phyloP scores from a whole-genome alignment of 2,888 invertebrate genomes.

The Drosophila recens region DNA sequence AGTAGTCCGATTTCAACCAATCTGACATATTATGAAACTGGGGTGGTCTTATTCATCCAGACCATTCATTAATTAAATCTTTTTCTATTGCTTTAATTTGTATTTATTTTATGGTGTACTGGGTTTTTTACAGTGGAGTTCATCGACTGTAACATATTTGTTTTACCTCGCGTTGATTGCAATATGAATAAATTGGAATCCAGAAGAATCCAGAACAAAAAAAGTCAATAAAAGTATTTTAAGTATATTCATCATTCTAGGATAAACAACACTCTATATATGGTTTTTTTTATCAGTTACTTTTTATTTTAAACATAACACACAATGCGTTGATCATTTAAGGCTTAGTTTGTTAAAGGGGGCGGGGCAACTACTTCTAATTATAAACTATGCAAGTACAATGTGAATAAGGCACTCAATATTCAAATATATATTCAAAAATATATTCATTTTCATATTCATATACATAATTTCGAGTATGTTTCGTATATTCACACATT shows the following conservation, averaged over 20 bases:
- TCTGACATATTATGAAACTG: too few species aligned
- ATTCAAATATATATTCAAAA: conserved; percentile 13
- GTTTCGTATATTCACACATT: conserved; percentile 20
- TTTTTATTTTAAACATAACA: conserved; percentile 54
- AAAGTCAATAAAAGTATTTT: too few species aligned
- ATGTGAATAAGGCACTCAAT: conserved; percentile 55
- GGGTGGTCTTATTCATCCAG: too few species aligned
- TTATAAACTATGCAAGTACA: conserved; percentile 63
- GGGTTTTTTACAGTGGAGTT: too few species aligned
- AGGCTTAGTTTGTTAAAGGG: conserved; percentile 56
- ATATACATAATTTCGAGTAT: conserved; percentile 9
- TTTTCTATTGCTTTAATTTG: too few species aligned
- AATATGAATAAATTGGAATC: too few species aligned
- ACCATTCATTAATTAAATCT: too few species aligned
- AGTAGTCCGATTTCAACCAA: too few species aligned
- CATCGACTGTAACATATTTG: too few species aligned
- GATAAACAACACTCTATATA: conserved; percentile 39
- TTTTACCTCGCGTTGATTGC: too few species aligned
- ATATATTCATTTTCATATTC: conserved; percentile 11
- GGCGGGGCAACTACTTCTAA: conserved; percentile 48
- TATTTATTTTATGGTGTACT: too few species aligned
- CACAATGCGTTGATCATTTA: conserved; percentile 61
- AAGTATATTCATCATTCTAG: background rate
- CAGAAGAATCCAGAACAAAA: too few species aligned
- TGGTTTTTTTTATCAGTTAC: conserved; percentile 45